Evolutionary conservation across 2,797 vertebrate species (phyloP).

Genomic region (Melanogrammus aeglefinus): DNA sequence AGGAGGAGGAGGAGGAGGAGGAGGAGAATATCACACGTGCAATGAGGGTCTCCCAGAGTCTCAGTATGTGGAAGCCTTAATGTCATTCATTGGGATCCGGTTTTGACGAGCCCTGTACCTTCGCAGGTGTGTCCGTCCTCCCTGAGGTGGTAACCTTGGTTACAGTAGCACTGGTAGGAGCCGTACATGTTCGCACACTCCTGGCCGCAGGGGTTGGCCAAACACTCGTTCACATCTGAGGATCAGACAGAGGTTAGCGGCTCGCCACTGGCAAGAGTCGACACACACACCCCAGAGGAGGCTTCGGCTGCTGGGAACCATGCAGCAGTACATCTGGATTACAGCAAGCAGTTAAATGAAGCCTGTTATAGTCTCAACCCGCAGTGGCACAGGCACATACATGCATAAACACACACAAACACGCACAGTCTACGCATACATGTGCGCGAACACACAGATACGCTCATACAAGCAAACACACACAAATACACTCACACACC

Average conservation of each 20-base stretch:
- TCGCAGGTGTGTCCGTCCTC: constrained; percentile 89
- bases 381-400: constrained; percentile 10
- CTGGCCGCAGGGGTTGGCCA: constrained; percentile 87
- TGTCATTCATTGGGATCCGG: constrained; percentile 14
- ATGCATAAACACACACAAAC: constrained; percentile 22
- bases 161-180: constrained; percentile 98
- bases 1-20: too few species aligned
- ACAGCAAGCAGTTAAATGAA: not conserved
- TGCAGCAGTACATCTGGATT: not conserved
- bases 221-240: constrained; percentile 92
- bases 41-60: too few species aligned
- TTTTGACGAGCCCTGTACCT: constrained; percentile 67
- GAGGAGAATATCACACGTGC: not conserved
- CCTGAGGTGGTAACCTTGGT: constrained; percentile 88
- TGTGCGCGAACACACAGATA: too few species aligned
- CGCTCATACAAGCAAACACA: constrained; percentile 13
- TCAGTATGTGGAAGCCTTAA: constrained; percentile 1
- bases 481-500: constrained; percentile 9
- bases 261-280: constrained; percentile 22
- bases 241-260: constrained; percentile 39
- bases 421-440: too few species aligned
- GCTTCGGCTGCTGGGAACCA: not conserved
- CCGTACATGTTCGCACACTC: constrained; percentile 96
- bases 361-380: not conserved
- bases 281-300: not conserved